Percentiles rank a stretch among this genome's conserved stretches.
Conservation (phyloP, 2,797 vertebrate genomes). For the Scolopax bukidnonensis region DNA sequence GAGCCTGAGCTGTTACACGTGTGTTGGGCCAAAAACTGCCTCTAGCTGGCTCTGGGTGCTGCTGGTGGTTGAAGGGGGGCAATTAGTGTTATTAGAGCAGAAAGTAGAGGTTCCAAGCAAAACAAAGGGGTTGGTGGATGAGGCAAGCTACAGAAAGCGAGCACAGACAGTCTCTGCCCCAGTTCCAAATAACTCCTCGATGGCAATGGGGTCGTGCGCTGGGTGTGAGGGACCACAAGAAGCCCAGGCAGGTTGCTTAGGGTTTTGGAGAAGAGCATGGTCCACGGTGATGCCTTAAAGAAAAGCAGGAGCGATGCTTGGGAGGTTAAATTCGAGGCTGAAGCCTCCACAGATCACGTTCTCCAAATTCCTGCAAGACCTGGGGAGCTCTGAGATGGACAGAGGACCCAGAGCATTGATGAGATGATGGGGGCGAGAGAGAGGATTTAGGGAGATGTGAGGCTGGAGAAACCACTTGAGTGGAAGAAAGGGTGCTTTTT, state of each 20-base stretch:
- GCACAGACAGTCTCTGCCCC: background rate
- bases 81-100: background rate
- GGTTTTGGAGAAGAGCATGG: background rate
- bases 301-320: background rate
- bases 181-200: rapidly evolving
- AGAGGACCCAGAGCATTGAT: rapidly evolving
- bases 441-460: background rate
- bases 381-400: background rate
- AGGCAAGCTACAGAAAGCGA: background rate
- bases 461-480: background rate
- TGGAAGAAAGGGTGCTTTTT: background rate
- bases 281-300: rapidly evolving
- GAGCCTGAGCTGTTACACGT: rapidly evolving
- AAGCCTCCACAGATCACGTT: rapidly evolving
- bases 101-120: background rate
- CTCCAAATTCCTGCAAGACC: background rate
- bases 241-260: background rate
- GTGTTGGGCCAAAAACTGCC: background rate
- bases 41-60: background rate
- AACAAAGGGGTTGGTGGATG: background rate
- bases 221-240: background rate
- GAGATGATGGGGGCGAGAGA: background rate
- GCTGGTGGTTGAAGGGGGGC: background rate
- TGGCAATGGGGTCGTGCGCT: rapidly evolving
- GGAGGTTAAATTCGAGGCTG: background rate